phyloP scores from a whole-genome alignment of 2,797 vertebrate species.

The Xenopus petersii region DNA sequence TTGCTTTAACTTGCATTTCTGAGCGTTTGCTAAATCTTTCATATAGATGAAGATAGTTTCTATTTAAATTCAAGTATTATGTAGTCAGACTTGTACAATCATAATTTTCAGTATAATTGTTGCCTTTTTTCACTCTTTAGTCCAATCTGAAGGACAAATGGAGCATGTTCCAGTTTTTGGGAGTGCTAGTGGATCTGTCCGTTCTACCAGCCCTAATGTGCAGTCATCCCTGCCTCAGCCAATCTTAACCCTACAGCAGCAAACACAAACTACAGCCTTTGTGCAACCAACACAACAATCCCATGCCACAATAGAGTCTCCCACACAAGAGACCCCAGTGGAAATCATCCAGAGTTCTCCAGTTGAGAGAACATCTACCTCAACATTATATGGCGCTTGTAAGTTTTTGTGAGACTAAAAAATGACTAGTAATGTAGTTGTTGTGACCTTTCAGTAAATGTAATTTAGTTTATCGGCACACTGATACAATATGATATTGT shows the following conservation, averaged over 20 bases:
- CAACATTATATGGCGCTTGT: constrained; percentile 92
- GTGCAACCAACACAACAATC: constrained; percentile 96
- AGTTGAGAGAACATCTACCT: constrained; percentile 88
- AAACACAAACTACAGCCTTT: constrained; percentile 90
- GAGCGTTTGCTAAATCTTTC: too few relatives aligned
- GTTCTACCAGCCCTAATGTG: constrained; percentile 95
- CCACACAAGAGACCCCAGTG: constrained; percentile 81
- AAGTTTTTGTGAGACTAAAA: constrained; percentile 38
- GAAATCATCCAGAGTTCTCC: constrained; percentile 85
- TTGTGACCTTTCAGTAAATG: too few relatives aligned
- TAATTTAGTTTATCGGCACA: too few relatives aligned
- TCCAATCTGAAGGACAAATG: constrained; percentile 84
- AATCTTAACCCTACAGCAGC: constrained; percentile 83
- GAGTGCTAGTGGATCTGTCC: constrained; percentile 89
- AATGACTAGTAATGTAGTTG: too few relatives aligned
- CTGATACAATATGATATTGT: too few relatives aligned
- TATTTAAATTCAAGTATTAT: too few relatives aligned
- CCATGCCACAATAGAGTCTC: constrained; percentile 78
- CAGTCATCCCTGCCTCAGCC: constrained; percentile 83
- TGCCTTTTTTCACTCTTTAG: constrained; percentile 51
- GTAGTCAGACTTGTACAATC: too few relatives aligned
- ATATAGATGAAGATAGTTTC: too few relatives aligned
- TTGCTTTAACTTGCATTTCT: too few relatives aligned
- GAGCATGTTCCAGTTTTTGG: constrained; percentile 93
- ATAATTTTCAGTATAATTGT: too few relatives aligned